Evolutionary conservation across 2,888 invertebrate species (phyloP).

Genomic region (Notodromas monacha): DNA sequence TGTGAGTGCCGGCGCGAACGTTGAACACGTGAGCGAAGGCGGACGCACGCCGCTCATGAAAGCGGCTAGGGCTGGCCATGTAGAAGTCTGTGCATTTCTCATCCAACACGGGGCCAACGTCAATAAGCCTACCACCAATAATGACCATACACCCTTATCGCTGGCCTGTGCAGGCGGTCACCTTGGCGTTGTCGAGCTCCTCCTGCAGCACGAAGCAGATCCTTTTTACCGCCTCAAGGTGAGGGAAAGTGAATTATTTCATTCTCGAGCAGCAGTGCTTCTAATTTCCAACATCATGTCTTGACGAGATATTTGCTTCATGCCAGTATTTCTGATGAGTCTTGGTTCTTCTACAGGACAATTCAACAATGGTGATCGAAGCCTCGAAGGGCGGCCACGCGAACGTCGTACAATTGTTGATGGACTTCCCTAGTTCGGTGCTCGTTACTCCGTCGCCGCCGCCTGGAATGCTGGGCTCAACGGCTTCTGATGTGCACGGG

Average conservation of each 20-base stretch:
- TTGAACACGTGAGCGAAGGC: constrained; percentile 86
- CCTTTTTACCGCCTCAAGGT: constrained; percentile 80
- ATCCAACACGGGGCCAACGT: constrained; percentile 54
- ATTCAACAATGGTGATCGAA: constrained; percentile 91
- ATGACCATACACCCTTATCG: constrained; percentile 86
- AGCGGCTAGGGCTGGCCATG: constrained; percentile 78
- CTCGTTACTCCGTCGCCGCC: constrained; percentile 27
- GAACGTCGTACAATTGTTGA: constrained; percentile 61
- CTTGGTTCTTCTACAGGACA: constrained; percentile 28
- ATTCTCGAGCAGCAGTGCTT: not conserved
- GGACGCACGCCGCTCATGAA: constrained; percentile 95
- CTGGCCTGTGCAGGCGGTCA: constrained; percentile 89
- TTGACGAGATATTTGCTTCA: not conserved
- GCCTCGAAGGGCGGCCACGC: constrained; percentile 94
- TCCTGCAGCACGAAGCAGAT: constrained; percentile 68
- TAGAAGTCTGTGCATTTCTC: constrained; percentile 81
- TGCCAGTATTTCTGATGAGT: constrained; percentile 5
- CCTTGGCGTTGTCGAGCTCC: constrained; percentile 58
- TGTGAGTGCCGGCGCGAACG: constrained; percentile 54
- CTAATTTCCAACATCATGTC: too few species aligned
- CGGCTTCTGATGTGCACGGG: too few species aligned
- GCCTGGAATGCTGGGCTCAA: too few species aligned
- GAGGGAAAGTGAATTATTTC: constrained; percentile 8
- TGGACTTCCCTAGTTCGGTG: constrained; percentile 70
- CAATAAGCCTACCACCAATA: constrained; percentile 60